These are phyloP conservation scores for Aythya baeri DNA, from an alignment of 2,113 vertebrate species.

Conservation along the genomic window DNA sequence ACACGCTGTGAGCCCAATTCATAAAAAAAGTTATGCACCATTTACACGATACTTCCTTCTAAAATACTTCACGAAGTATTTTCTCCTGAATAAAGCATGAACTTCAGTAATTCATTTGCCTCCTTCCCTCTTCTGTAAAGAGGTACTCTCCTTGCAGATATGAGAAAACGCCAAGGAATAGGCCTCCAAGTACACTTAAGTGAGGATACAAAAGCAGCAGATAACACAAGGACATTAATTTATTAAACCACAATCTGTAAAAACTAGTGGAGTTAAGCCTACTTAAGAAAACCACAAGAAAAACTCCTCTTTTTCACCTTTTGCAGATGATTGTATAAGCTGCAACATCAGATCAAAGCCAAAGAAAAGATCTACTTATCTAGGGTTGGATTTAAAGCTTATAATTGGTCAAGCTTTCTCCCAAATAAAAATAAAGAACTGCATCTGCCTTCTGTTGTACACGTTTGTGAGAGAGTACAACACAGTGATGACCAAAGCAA, in stretches of 20 bases:
- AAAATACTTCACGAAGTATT: conserved; percentile 35
- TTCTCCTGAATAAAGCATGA: background rate
- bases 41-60: conserved; percentile 30
- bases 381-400: background rate
- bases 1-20: conserved; percentile 50
- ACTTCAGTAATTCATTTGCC: background rate
- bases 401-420: background rate
- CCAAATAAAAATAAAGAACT: background rate
- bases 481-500: background rate
- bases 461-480: accelerated
- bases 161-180: background rate
- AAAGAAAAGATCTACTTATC: background rate
- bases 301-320: background rate
- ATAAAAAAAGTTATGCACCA: conserved; percentile 54
- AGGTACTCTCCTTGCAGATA: background rate
- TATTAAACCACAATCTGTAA: background rate
- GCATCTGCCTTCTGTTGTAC: background rate
- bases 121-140: background rate
- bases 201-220: background rate
- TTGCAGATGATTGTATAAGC: background rate
- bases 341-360: background rate
- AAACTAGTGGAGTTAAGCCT: background rate
- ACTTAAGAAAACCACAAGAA: background rate
- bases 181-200: background rate
- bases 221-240: background rate